A percentile compares a stretch with the other conserved stretches of the same genome.
Conservation (phyloP, 2,888 invertebrate genomes). For the Leucophenga maculata region DNA sequence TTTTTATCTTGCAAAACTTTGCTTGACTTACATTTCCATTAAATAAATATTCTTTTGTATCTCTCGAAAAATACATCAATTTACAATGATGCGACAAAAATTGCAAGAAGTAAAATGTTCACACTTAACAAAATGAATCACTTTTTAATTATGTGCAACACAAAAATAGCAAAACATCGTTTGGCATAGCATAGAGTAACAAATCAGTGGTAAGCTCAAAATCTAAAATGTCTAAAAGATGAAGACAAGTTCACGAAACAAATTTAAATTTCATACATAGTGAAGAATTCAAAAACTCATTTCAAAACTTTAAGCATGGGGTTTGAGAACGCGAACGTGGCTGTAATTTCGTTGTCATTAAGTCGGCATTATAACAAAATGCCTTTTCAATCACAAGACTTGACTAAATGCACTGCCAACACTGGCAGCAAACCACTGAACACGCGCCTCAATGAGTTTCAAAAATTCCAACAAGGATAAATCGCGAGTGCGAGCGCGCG, state of each 20-base stretch:
- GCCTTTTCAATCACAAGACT: constrained; percentile 63
- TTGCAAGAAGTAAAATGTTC: background rate
- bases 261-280: constrained; percentile 2
- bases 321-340: constrained; percentile 44
- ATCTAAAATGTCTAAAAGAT: background rate
- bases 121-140: no score
- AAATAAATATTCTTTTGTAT: background rate
- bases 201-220: background rate
- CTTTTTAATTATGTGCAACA: no score
- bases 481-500: constrained; percentile 41
- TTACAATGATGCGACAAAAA: background rate
- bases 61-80: background rate
- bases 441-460: constrained; percentile 51
- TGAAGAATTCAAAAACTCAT: constrained; percentile 4
- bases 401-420: constrained; percentile 57
- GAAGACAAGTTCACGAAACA: background rate
- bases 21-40: no score
- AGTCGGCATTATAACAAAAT: constrained; percentile 68
- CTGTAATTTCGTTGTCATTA: constrained; percentile 65
- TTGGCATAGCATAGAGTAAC: background rate
- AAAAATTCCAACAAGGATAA: constrained; percentile 60
- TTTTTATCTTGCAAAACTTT: no score
- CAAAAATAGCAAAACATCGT: no score
- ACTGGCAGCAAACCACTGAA: background rate
- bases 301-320: background rate